phyloP scores from a whole-genome alignment of 2,888 invertebrate species.

The Elysia crispata region DNA sequence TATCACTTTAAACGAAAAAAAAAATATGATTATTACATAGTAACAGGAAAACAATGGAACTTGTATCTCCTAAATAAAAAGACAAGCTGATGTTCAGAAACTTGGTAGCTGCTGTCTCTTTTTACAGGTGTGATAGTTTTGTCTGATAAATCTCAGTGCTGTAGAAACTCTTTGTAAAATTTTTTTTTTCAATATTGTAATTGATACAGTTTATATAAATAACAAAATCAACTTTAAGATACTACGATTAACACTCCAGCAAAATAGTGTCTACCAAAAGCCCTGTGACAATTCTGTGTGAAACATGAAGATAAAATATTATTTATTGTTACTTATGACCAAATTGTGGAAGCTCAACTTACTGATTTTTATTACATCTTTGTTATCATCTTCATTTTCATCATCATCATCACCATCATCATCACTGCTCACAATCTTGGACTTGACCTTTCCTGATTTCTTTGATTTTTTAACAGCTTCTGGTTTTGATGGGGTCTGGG shows the following conservation, averaged over 20 bases:
- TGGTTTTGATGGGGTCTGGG: neutral
- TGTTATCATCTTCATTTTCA: conserved; percentile 30
- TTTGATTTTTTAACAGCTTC: conserved; percentile 24
- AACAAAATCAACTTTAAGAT: neutral
- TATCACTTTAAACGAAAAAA: too few species aligned
- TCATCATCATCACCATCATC: conserved; percentile 51
- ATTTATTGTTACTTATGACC: too few species aligned
- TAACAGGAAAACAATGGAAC: too few species aligned
- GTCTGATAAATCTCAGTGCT: too few species aligned
- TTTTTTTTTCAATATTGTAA: neutral
- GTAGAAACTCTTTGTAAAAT: too few species aligned
- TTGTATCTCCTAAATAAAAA: too few species aligned
- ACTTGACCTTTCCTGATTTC: conserved; percentile 27
- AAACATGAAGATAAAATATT: too few species aligned
- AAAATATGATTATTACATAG: too few species aligned
- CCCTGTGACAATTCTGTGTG: neutral
- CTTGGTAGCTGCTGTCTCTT: too few species aligned
- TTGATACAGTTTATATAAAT: neutral
- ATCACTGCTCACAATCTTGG: conserved; percentile 22
- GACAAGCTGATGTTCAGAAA: too few species aligned
- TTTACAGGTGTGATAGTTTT: too few species aligned
- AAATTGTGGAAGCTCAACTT: conserved; percentile 7
- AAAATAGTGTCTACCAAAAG: neutral
- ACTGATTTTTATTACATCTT: conserved; percentile 33
- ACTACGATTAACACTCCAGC: neutral